These are phyloP conservation scores for Patiria miniata DNA, from an alignment of 35 echinoderm and acorn worm genomes.

Conservation along the genomic window DNA sequence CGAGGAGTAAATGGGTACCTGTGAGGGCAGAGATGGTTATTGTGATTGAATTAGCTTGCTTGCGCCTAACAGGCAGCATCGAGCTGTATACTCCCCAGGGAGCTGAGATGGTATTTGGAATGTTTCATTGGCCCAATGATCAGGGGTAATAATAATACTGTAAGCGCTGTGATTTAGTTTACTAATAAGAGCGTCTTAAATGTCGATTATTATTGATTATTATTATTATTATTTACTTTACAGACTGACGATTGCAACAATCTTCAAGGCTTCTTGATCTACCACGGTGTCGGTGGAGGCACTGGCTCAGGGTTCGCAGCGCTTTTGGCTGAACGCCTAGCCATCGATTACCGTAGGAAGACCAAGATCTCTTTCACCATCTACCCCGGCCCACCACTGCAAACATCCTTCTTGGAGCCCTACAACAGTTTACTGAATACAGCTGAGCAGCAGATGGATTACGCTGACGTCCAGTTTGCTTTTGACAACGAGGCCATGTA, in stretches of 20 bases:
- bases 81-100: no score
- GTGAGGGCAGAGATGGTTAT: no score
- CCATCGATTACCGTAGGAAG: constrained; percentile 71
- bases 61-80: no score
- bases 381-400: constrained; percentile 56
- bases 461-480: constrained; percentile 65
- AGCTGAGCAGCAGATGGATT: constrained; percentile 48
- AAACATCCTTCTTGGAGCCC: constrained; percentile 20
- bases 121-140: no score
- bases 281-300: constrained; percentile 86
- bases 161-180: no score
- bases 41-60: no score
- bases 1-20: no score
- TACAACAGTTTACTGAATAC: constrained; percentile 54
- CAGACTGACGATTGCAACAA: constrained; percentile 70
- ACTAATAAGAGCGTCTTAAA: no score
- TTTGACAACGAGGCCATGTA: constrained; percentile 84
- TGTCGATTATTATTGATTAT: neutral
- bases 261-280: constrained; percentile 82
- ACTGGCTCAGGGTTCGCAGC: constrained; percentile 82
- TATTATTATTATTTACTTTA: neutral
- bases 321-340: constrained; percentile 73
- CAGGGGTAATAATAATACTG: no score
- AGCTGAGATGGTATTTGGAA: no score
- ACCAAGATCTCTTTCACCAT: constrained; percentile 72